Evolutionary conservation across 1,140 invertebrate genomes (phyloP).

Genomic region (Monochamus saltuarius): DNA sequence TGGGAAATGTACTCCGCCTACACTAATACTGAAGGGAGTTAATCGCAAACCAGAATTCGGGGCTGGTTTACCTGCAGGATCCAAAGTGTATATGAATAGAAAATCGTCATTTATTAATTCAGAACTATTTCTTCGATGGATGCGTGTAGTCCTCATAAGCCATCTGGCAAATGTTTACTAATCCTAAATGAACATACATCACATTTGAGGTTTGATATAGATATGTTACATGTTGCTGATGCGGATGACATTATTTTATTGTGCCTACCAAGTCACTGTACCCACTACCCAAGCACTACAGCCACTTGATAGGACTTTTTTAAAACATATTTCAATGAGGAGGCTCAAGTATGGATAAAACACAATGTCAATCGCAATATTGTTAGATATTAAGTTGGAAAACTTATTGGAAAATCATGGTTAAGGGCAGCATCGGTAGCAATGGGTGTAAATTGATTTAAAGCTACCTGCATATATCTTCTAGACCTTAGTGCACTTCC

Average conservation of each 20-base stretch:
- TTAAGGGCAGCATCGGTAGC: not conserved
- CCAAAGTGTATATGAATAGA: constrained; percentile 45
- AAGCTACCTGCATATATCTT: constrained; percentile 19
- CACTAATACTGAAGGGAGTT: constrained; percentile 31
- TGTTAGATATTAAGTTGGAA: not conserved
- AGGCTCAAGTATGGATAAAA: constrained; percentile 2
- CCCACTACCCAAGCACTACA: constrained; percentile 46
- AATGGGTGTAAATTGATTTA: constrained; percentile 6
- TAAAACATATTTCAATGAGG: constrained; percentile 37
- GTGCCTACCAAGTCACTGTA: constrained; percentile 43
- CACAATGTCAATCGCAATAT: not conserved
- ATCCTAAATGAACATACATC: constrained; percentile 36
- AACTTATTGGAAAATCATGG: constrained; percentile 15
- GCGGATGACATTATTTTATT: constrained; percentile 45
- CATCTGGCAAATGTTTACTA: constrained; percentile 27
- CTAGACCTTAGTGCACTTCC: constrained; percentile 10
- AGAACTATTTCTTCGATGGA: not conserved
- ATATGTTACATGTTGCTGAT: constrained; percentile 39
- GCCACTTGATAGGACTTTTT: constrained; percentile 42
- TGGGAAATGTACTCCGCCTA: constrained; percentile 30
- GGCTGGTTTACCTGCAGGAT: constrained; percentile 42
- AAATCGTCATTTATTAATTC: constrained; percentile 19
- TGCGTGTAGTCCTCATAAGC: constrained; percentile 11
- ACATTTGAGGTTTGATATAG: constrained; percentile 22
- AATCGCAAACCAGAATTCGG: constrained; percentile 47